Percentiles rank a stretch among this genome's conserved stretches.
Conservation (phyloP, 2,797 vertebrate species). For the Melanotaenia nigrans region DNA sequence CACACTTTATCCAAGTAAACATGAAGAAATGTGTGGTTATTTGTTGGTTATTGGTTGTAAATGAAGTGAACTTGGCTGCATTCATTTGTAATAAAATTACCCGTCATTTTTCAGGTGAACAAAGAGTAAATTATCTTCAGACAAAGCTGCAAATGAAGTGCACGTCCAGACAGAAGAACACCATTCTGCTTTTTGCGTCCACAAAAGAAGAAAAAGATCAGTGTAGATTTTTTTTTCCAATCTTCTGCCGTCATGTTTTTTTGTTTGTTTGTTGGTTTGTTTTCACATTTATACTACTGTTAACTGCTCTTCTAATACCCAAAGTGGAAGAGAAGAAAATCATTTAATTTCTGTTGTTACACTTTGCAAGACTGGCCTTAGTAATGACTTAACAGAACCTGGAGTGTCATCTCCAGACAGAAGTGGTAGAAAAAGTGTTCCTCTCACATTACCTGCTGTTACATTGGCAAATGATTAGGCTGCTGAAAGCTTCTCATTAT, state of each 20-base stretch:
- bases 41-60: background rate
- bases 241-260: background rate
- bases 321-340: background rate
- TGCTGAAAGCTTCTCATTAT: conserved; percentile 84
- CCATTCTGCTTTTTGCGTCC: no score
- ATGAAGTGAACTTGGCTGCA: background rate
- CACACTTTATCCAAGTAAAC: background rate
- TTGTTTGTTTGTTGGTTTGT: background rate
- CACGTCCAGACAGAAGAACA: background rate
- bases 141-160: background rate
- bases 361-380: conserved; percentile 10
- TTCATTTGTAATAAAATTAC: no score
- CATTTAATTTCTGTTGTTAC: conserved; percentile 13
- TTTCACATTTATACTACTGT: background rate
- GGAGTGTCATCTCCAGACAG: conserved; percentile 55
- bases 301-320: background rate
- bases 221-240: background rate
- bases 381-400: conserved; percentile 45
- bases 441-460: conserved; percentile 71
- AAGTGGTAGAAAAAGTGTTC: conserved; percentile 62
- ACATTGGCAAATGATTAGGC: conserved; percentile 80
- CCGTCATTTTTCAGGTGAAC: no score
- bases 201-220: background rate
- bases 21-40: background rate
- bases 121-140: background rate